Base-by-base conservation (phyloP, 2,888 invertebrate species). In the Teleiodes luculella region DNA sequence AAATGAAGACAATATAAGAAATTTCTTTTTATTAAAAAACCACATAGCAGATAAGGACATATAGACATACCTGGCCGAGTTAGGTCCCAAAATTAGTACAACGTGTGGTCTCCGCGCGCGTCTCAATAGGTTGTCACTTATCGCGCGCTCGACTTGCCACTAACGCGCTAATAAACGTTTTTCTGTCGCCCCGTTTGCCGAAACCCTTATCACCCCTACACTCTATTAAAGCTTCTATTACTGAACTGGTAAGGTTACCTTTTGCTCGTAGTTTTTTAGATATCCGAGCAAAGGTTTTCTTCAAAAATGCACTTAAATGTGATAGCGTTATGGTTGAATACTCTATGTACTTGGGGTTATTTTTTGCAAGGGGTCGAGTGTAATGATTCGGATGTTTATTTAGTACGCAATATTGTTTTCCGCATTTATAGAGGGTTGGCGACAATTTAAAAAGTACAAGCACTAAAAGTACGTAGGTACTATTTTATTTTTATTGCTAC, bases 111-210 rank as follows among this genome's bases (percentile, higher is more conserved):
- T 67, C 74, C 75, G 71, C 59, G 69, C 59, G 62, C 68, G 68
- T 72, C 79, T 79, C 79, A 74, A 79, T 80, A 71, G 82, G 77
- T 78, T 76, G 81, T 83, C 83, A 83, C 83, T 83, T 80, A 49
- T n/a, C 37, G 37, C 77, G 79, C 83, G 86, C 78, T 80, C 71
- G 76, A 80, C 76, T 82, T 72, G 74, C 77, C 63, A 70, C 72
- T 72, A 81, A 83, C 78, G 82, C 72, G 79, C 82, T 84, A 83
- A 84, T 85, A 85, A 85, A 84, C 80, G 82, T 80, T 84, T 28
- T 80, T 79, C 70, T 77, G 68, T 72, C 66, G 58, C 67, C 65
- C 68, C 70, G 68, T 66, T 64, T 68, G 61, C 52, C 51, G 55
- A 68, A 68, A 69, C 74, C 75, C 64, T 66, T 59, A 55, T 8